Evolutionary conservation across 2,797 vertebrate genomes (phyloP), one percentile per base, ranked within the genome.

Genomic region (Dermochelys coriacea): DNA sequence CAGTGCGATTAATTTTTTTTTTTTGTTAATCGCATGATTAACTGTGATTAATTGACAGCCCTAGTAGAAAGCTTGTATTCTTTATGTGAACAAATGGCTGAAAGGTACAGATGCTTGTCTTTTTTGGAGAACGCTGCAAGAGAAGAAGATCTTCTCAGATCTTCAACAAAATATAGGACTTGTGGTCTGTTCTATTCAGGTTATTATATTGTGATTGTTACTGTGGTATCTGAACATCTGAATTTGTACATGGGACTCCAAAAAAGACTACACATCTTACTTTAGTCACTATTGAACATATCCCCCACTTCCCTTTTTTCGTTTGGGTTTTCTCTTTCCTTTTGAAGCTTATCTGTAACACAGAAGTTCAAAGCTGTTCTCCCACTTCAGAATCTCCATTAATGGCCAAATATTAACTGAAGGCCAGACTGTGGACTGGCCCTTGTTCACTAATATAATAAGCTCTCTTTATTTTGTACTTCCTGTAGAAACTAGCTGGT

Each of bases 361-460:
- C 41, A 82, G 61, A 57, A 54, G 82, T 10, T 75, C 79, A 61
- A 79, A 92, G 92, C 50, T 25, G 5, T 25, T 84, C 90, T 85
- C 12, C 31, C 16, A 11, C 45, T 92, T 90, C 55, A 5, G 59
- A 86, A 31, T 34, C 41, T 80, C 54, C 85, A 85, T 89, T 91
- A 54, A 8, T 84, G 59, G 27, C 31, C 84, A 47, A 71, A 3
- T 87, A 88, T 86, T 94, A 94, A 88, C 89, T 82, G 41, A 2
- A 0, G 0, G 11, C 47, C 93, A 11, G 51, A 93, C 87, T 84
- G 87, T 86, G 94, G 25, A 61, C 86, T 94, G 93, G 74, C 85
- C 75, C 80, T 88, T 85, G 54, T 91, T 89, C 90, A 47, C 79
- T 47, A 59, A 0, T 91, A 31, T 34, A 49, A 31, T 89, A 87